phyloP scores from a whole-genome alignment of 2,888 invertebrate genomes.

The Agrochola circellaris region DNA sequence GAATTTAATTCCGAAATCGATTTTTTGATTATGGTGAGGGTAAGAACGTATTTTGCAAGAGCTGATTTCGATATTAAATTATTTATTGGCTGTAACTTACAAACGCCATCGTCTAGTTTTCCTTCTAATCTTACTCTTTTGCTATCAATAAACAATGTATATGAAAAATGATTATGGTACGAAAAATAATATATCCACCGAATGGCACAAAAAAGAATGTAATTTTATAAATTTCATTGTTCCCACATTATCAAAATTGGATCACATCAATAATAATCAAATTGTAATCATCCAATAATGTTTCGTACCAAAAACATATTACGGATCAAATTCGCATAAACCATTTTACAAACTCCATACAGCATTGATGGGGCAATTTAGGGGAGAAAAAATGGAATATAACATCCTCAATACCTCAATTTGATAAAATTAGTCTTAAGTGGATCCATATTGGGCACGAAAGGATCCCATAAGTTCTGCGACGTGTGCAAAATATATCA shows the following conservation, averaged over 20 bases:
- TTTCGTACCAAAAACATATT: not conserved
- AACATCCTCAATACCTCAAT: conserved; percentile 54
- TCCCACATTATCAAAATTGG: conserved; percentile 16
- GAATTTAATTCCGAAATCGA: too few species aligned
- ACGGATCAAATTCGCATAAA: conserved; percentile 32
- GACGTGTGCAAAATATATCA: conserved; percentile 13
- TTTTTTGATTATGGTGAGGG: not conserved
- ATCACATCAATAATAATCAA: conserved; percentile 34
- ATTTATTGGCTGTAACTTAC: not conserved
- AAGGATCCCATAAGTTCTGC: conserved; percentile 29
- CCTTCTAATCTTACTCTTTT: not conserved
- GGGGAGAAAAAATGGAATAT: conserved; percentile 51
- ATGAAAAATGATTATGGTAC: not conserved
- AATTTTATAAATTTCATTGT: conserved; percentile 17
- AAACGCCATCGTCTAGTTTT: not conserved
- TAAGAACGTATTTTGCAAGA: not conserved
- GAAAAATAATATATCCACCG: not conserved
- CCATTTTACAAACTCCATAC: conserved; percentile 11
- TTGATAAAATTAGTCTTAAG: conserved; percentile 42
- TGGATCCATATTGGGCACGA: conserved; percentile 13
- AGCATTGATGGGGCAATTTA: conserved; percentile 57
- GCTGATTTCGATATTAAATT: too few species aligned
- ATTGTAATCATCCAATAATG: conserved; percentile 29
- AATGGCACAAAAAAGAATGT: not conserved
- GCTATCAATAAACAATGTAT: not conserved